phyloP scores from a whole-genome alignment of 1,140 invertebrate species.

The Bombus breviceps region DNA sequence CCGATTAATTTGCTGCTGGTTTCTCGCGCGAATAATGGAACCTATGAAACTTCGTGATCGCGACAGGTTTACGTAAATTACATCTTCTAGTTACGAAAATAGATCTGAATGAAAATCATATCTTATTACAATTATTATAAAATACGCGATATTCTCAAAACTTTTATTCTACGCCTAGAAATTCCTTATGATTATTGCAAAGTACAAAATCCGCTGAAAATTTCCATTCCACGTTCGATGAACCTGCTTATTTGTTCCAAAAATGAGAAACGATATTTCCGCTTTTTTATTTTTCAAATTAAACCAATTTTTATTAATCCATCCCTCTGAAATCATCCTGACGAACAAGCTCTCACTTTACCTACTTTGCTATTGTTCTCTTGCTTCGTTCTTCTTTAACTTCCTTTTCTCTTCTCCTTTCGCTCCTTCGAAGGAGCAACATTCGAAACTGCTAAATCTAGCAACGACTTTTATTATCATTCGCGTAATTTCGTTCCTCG shows the following conservation, averaged over 20 bases:
- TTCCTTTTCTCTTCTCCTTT: background rate
- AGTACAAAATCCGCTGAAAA: too few species aligned
- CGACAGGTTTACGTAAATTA: background rate
- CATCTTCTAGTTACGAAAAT: background rate
- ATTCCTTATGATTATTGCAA: too few species aligned
- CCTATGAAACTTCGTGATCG: background rate
- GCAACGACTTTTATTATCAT: background rate
- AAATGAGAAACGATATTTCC: too few species aligned
- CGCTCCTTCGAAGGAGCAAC: background rate
- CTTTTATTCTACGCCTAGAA: too few species aligned
- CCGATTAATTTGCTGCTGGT: slow-evolving; percentile 17
- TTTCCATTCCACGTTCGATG: too few species aligned
- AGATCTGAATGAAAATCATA: background rate
- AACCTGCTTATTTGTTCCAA: too few species aligned
- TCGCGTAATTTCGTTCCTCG: background rate
- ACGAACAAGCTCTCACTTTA: background rate
- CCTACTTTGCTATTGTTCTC: background rate
- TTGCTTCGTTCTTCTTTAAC: background rate
- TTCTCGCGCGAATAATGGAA: background rate
- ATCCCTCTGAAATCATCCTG: too few species aligned
- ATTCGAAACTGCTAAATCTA: background rate
- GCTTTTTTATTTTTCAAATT: too few species aligned
- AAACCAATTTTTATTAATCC: too few species aligned
- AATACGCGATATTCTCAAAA: too few species aligned
- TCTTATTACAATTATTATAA: too few species aligned